These are phyloP conservation scores for Sturnira hondurensis DNA, from an alignment of 2,113 vertebrate species.

Conservation along the genomic window DNA sequence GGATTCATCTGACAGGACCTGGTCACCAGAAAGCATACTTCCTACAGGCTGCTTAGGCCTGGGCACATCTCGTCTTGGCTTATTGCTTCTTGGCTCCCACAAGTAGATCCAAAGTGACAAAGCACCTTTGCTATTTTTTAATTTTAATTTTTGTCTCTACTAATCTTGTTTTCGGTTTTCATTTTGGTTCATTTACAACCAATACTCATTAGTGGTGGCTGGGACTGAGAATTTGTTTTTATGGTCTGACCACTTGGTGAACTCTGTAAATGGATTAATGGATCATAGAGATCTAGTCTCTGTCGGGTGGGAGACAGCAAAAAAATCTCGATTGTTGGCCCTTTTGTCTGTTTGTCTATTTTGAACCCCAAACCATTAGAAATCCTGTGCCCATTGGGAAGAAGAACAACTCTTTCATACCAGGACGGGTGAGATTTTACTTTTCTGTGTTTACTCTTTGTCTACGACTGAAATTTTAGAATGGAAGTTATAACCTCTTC, in stretches of 20 bases:
- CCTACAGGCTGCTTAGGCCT: neutral
- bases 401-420: neutral
- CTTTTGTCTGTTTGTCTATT: neutral
- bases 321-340: neutral
- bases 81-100: neutral
- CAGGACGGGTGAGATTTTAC: neutral
- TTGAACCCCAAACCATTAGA: neutral
- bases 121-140: constrained; percentile 18
- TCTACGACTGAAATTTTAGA: neutral
- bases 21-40: neutral
- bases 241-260: neutral
- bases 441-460: neutral
- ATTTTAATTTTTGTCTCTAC: neutral
- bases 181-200: neutral
- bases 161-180: neutral
- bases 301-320: neutral
- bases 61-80: neutral
- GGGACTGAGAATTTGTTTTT: neutral
- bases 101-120: neutral
- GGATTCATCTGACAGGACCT: neutral
- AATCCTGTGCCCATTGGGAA: neutral
- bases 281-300: neutral
- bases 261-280: neutral
- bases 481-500: neutral
- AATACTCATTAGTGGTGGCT: neutral